Evolutionary conservation across 2,888 invertebrate genomes (phyloP).

Genomic region (Portevinia maculata): DNA sequence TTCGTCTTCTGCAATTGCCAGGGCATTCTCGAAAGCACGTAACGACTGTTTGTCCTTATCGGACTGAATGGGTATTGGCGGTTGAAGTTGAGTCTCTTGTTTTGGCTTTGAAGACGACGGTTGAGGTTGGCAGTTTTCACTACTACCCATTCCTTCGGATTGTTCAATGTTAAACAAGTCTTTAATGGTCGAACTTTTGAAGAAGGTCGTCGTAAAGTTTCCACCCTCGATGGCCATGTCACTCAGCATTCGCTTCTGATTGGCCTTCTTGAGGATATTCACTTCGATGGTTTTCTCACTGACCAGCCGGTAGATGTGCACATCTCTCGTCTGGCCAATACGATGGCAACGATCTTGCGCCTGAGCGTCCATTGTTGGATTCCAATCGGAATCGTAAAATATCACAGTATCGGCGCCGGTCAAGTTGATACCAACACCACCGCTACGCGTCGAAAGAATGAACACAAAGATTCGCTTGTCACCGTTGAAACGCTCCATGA

Average conservation of each 20-base stretch:
- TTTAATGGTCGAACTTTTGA: constrained; percentile 95
- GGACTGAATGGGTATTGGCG: constrained; percentile 74
- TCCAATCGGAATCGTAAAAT: constrained; percentile 99
- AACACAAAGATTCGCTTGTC: constrained; percentile 98
- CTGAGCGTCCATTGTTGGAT: constrained; percentile 99
- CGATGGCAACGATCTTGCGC: constrained; percentile 98
- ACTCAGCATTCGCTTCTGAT: constrained; percentile 97
- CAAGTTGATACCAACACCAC: constrained; percentile 98
- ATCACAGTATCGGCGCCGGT: constrained; percentile 99
- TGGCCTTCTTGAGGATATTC: constrained; percentile 99
- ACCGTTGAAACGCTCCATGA: constrained; percentile 98
- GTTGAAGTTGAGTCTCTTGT: constrained; percentile 72
- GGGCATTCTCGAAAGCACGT: constrained; percentile 89
- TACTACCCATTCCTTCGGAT: constrained; percentile 83
- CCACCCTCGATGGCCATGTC: constrained; percentile 99
- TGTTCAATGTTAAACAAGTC: constrained; percentile 93
- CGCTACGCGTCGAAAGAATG: constrained; percentile 98
- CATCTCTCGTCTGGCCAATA: constrained; percentile 99
- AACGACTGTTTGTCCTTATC: constrained; percentile 85
- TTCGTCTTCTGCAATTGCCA: constrained; percentile 97
- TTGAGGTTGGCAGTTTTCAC: constrained; percentile 66
- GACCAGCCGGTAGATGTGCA: constrained; percentile 98
- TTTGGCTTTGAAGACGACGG: constrained; percentile 75
- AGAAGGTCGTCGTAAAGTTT: constrained; percentile 98
- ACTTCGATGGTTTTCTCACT: constrained; percentile 99